Evolutionary conservation across 92 coral and sea anemone species (phyloP), one percentile per base, ranked within the genome.

Genomic region (Phenganax marumi): DNA sequence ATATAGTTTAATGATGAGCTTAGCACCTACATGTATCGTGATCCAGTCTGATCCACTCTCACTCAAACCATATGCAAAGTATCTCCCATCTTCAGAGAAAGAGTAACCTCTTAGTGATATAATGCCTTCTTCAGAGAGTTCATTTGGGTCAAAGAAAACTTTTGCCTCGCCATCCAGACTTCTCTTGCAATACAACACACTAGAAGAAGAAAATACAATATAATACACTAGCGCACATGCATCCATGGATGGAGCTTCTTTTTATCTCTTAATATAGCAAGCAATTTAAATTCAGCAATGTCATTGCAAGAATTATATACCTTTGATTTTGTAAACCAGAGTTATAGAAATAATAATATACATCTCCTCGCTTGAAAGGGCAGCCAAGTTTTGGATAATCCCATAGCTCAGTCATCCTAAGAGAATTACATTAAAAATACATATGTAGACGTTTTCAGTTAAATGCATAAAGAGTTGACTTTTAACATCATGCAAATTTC

Each of bases 341-440:
- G 77, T 95, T 95, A 70, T 90, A 86, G 76, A 93, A 89, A 76
- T 92, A 92, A 73, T 92, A 95, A 75, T 95, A 95, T 85, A 87
- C 82, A 66, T 93, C 85, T 16, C 98, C 97, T 66, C 90, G 90
- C 79, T 95, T 95, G 85, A 92, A 90, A 21, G 98, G 97, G 48
- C 98, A 95, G 66, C 97, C 98, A 86, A 92, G 91, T 48, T 95
- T 95, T 21, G 98, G 98, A 64, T 92, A 92, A 77, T 95, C 97
- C 98, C 98, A 95, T 49, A 95, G 74, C 72, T 95, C 93, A 16
- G 98, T 95, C 71, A 95, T 65, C 86, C 98, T 95, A 55, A 50
- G 73, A 26, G 61, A 8, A 48, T 19, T 19, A 19, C 43, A 10
- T 4, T 63, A 63, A 63, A 19, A 24, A 51, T 19, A 76, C 16